Base-by-base conservation (phyloP, 1,140 invertebrate genomes). In the Drosophila repletoides region DNA sequence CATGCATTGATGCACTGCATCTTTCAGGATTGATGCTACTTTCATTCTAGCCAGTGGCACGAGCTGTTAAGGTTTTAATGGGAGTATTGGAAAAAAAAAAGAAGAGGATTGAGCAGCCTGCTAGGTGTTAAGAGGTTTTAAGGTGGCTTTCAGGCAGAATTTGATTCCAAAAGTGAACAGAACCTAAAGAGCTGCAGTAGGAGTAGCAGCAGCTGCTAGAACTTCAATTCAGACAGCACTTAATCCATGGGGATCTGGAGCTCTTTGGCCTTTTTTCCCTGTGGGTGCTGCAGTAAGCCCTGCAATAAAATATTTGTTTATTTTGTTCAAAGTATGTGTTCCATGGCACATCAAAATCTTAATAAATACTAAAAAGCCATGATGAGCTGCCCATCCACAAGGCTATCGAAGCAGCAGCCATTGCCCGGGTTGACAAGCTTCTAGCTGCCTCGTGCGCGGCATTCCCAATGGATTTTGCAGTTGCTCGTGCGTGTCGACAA, bases 401-500 rank as follows among this genome's bases (percentile, higher is more conserved):
- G 58, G 68, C 76, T 45, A 81, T 64, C 76, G 68, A 76, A 72
- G 70, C n/a, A n/a, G n/a, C n/a, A n/a, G n/a, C 52, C 59, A 61
- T 34, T 34, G 38, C 29, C 52, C 29, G 52, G 36, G 61, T 64
- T 75, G 76, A 66, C 69, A 74, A 76, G 77, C 46, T 60, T 33
- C 17, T 7, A 17, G 43, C 24, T 56, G 34, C 48, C 72, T 74
- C 52, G 53, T 69, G 77, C 45, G 28, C 28, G 24, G 41, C 69
- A 79, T 72, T 80, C 80, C 71, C 75, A 75, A 75, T 68, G 71
- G 79, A 75, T 72, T 84, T 53, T 29, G 56, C 64, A 60, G 26
- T 66, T 83, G 79, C 80, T 83, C 79, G 79, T 83, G 79, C 79
- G 79, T 83, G 79, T 83, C 80, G 79, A 79, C 79, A 84, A 86